Evolutionary conservation across 2,797 vertebrate species (phyloP).

Genomic region (Carduelis carduelis): DNA sequence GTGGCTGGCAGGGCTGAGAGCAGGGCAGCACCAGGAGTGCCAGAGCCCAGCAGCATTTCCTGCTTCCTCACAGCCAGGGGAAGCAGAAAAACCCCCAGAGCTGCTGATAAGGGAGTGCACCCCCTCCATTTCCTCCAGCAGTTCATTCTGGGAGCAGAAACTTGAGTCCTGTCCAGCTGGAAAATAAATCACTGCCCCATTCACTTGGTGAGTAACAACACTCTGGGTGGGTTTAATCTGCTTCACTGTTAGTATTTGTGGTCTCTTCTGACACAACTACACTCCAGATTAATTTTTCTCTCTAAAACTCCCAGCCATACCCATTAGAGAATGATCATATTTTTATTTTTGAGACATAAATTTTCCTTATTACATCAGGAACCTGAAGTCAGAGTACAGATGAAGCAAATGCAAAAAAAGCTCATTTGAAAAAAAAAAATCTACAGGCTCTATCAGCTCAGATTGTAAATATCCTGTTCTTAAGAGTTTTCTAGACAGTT

Average conservation of each 20-base stretch:
- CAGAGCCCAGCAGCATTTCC: neutral
- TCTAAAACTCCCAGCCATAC: neutral
- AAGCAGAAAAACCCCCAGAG: neutral
- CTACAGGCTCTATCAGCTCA: neutral
- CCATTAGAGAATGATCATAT: neutral
- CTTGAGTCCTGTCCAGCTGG: neutral
- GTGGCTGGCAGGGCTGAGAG: too few species aligned
- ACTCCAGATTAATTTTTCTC: neutral
- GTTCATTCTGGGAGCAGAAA: conserved; percentile 7
- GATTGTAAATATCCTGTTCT: neutral
- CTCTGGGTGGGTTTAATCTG: neutral
- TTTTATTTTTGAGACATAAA: neutral
- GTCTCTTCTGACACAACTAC: neutral
- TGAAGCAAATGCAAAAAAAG: neutral
- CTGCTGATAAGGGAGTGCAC: conserved; percentile 17
- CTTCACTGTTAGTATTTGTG: neutral
- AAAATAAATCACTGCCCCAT: neutral
- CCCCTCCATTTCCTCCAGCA: neutral
- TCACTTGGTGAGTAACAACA: neutral
- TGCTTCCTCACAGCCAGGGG: neutral
- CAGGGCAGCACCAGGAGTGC: neutral
- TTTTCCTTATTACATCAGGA: neutral
- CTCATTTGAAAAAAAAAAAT: neutral
- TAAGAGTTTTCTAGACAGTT: neutral
- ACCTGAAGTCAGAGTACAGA: neutral